Evolutionary conservation across 1,140 invertebrate genomes (phyloP), one percentile per base, ranked within the genome.

Genomic region (Habropoda laboriosa): DNA sequence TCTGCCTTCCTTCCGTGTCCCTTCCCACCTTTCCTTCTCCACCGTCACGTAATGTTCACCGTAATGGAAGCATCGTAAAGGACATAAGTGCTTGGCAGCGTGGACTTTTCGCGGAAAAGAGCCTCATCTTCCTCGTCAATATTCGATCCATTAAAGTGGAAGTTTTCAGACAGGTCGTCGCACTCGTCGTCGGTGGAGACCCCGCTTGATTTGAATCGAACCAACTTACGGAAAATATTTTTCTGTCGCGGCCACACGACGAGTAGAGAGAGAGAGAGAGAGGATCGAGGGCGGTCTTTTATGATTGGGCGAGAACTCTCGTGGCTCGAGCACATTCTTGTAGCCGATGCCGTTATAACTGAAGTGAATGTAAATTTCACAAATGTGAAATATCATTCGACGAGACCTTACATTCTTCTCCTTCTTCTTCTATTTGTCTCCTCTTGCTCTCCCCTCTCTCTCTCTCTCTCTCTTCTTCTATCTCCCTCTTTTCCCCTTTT

Each of bases 51-150:
- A 85, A 85, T 85, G 83, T 81, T 86, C 85, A 49, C 70, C 67
- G 81, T 86, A 86, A 86, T 86, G 80, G 83, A 85, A 81, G 82
- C 79, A 70, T 81, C 82, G 83, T 78, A 81, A 81, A 85, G 51
- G 68, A 81, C 83, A 81, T 72, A 83, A 84, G 83, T 84, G 72
- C 35, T 67, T 63, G 40, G 27, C 30, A 47, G 21, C 73, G 67
- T 76, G 53, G 81, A 80, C 63, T 85, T 83, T 66, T 51, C 73
- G 38, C 51, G 51, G 75, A 32, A 63, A 72, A 73, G 60, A 45
- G 38, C 27, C 68, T 73, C 79, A 40, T 80, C 78, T 57, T 74
- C 61, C 35, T 76, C 72, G 45, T 51, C 63, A 47, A 63, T 64
- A 76, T 70, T 81, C 73, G 72, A 81, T 74, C 68, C 67, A 85